Conservation (phyloP, 64 coral and sea anemone genomes). For the Astreopora myriophthalma region DNA sequence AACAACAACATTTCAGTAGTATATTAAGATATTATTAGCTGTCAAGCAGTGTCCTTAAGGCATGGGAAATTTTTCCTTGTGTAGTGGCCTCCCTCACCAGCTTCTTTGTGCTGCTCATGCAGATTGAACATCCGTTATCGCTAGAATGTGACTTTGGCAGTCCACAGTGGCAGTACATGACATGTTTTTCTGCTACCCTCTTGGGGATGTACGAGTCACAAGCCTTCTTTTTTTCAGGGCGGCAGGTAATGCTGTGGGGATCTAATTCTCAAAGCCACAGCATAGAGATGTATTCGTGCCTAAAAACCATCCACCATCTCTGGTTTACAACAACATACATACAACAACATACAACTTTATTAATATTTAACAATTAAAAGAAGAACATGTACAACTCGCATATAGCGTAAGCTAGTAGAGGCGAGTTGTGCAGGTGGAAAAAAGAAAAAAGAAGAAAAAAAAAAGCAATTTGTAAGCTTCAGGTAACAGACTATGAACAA, state of each 20-base stretch:
- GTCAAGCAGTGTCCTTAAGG: slow-evolving; percentile 7
- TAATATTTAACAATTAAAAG: too few species aligned
- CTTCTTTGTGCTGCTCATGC: slow-evolving; percentile 31
- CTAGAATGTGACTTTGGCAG: slow-evolving; percentile 66
- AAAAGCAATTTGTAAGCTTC: too few species aligned
- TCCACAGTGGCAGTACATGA: slow-evolving; percentile 45
- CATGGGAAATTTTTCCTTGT: neutral
- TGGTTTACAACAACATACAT: too few species aligned
- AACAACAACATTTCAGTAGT: too few species aligned
- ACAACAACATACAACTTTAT: too few species aligned
- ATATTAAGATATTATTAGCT: too few species aligned
- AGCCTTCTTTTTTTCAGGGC: slow-evolving; percentile 44
- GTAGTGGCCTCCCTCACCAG: neutral
- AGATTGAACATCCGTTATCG: slow-evolving; percentile 5
- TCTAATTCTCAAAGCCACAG: slow-evolving; percentile 59
- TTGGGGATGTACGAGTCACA: slow-evolving; percentile 44
- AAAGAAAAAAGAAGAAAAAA: too few species aligned
- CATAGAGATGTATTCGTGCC: slow-evolving; percentile 57
- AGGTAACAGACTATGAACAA: too few species aligned
- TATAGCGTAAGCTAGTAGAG: too few species aligned
- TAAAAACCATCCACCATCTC: slow-evolving; percentile 66
- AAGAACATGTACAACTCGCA: too few species aligned
- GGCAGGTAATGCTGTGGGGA: slow-evolving; percentile 63
- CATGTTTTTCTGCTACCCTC: slow-evolving; percentile 31
- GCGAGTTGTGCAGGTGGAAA: too few species aligned